phyloP scores from a whole-genome alignment of 2,888 invertebrate genomes.

The Rapana venosa region DNA sequence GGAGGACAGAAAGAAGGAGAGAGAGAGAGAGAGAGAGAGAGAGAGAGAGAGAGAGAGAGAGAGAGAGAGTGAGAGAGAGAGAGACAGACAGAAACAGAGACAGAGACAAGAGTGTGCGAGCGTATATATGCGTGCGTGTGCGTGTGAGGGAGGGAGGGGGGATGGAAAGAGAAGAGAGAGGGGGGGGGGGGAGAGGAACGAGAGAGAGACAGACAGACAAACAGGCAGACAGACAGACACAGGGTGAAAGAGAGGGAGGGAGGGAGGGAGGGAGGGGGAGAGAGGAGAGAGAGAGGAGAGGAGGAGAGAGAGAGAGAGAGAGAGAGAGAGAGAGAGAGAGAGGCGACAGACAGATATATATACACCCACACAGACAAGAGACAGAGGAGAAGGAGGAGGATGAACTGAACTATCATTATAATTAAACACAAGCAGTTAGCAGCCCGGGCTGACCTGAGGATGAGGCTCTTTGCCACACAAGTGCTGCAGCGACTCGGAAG shows the following conservation, averaged over 20 bases:
- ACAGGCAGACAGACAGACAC: neutral
- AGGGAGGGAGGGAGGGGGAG: neutral
- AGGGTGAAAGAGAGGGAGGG: neutral
- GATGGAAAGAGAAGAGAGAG: neutral
- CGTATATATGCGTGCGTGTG: too few species aligned
- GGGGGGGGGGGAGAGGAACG: too few species aligned
- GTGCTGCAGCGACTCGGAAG: neutral
- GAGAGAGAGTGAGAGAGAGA: neutral
- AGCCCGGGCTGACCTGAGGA: neutral
- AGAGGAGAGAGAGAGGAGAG: neutral
- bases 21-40: constrained; percentile 34
- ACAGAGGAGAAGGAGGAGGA: neutral
- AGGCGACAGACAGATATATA: neutral
- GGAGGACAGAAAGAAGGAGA: neutral
- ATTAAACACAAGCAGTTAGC: neutral
- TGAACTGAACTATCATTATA: neutral
- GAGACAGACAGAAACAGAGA: constrained; percentile 24
- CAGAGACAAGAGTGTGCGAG: neutral
- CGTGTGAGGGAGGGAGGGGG: neutral
- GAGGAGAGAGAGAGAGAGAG: neutral
- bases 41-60: constrained; percentile 11
- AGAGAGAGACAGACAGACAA: neutral
- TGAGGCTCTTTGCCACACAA: constrained; percentile 5
- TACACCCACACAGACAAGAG: neutral
- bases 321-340: constrained; percentile 13